Evolutionary conservation across 2,888 invertebrate species (phyloP), one percentile per base, ranked within the genome.

Genomic region (Odontocerum albicorne): DNA sequence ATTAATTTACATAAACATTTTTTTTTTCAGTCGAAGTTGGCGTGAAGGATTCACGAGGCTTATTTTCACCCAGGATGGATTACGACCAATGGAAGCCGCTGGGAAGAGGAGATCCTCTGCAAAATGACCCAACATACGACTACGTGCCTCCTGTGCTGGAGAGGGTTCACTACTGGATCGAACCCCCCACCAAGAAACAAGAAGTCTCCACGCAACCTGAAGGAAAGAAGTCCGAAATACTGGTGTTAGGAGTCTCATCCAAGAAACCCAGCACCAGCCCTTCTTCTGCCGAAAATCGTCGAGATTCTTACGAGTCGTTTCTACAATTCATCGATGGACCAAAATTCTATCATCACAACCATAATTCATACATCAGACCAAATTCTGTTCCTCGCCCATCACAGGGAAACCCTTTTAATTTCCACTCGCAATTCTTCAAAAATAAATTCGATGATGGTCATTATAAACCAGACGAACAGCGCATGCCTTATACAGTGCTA

Each of bases 51-150:
- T 59, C 63, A 2, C 63, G 72, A 46, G 68, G 75, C 7, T 69
- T 84, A 56, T 86, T 88, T 65, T 84, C 86, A 1, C 90, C 89
- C 1, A 82, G 88, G 10, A 84, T 90, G 82, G 88, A 90, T 67
- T 90, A 90, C 69, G 88, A 90, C 64, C 89, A 90, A 70, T 91
- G 90, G 91, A 88, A 87, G 60, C 91, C 91, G 0, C 79, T 91
- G 36, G 91, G 90, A 3, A 84, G 87, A 51, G 90, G 90, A 0
- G 90, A 91, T 70, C 90, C 90, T 0, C 68, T 91, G 39, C 88
- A 88, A 65, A 90, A 90, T 66, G 90, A 91, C 67, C 91, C 91
- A 6, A 91, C 91, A 1, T 90, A 87, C 68, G 90, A 90, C 67
- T 91, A 91, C 68, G 88, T 90, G 52, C 91, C 91, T 0, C 91